These are phyloP conservation scores for Marmota flaviventris DNA, from an alignment of 2,113 vertebrate genomes.

Conservation along the genomic window DNA sequence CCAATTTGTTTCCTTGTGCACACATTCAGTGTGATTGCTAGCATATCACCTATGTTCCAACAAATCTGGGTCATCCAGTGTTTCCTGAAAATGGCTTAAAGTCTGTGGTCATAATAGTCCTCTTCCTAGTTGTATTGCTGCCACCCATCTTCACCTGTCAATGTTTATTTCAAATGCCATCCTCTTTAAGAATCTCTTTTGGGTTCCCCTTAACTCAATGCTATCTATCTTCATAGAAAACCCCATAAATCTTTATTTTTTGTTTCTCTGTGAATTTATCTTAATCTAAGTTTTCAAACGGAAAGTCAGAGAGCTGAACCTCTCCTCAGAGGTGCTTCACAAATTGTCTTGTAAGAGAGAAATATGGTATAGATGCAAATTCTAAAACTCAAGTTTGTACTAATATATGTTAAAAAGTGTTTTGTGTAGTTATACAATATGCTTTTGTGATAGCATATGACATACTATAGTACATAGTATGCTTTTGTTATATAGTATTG, in stretches of 20 bases:
- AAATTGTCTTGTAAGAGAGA: not conserved
- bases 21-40: not conserved
- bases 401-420: not conserved
- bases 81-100: not conserved
- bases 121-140: not conserved
- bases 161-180: not conserved
- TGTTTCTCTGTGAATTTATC: slow-evolving; percentile 28
- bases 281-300: not conserved
- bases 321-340: not conserved
- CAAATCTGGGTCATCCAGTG: not conserved
- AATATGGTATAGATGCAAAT: not conserved
- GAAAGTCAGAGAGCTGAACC: not conserved
- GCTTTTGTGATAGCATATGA: too few relatives aligned
- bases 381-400: not conserved
- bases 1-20: not conserved
- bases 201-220: not conserved
- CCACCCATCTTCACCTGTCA: not conserved
- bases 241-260: not conserved
- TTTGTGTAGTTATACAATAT: too few relatives aligned
- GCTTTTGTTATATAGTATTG: not conserved
- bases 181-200: not conserved
- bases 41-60: not conserved
- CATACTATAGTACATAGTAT: too few relatives aligned
- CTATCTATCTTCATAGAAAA: not conserved
- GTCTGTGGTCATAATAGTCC: not conserved